Evolutionary conservation across 1,140 invertebrate genomes (phyloP), one percentile per base, ranked within the genome.

Genomic region (Drosophila albomicans): DNA sequence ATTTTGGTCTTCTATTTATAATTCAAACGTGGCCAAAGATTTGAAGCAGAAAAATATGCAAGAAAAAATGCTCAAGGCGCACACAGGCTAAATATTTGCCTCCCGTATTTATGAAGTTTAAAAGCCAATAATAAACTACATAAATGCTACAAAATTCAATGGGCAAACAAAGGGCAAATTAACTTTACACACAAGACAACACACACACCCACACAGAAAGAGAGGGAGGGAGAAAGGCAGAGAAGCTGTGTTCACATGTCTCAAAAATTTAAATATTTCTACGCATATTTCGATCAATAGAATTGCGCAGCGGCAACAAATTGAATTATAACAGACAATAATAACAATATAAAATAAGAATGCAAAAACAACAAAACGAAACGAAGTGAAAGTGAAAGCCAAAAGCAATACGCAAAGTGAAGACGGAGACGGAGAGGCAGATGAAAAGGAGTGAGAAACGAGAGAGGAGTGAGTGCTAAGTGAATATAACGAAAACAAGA

Each of bases 281-380:
- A 61, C 48, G 35, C 66, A 71, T 66, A 64, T 73, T 35, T 70
- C 30, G 56, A 35, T 35, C 52, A 67, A 88, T 68, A 72, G 64
- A 70, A 75, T 62, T 68, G 62, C 25, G 49, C 51, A 58, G 4
- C 43, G 46, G 45, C 35, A 65, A 48, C 51, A 77, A 82, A 74
- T 81, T 75, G 59, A 81, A 79, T 84, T 81, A 72, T 70, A 68
- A 58, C 52, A 81, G 43, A 78, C 61, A 85, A 85, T 78, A 81
- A 86, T 72, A 78, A 45, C 51, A 79, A 70, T 70, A 72, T 30
- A 49, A 56, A 71, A 56, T 10, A 43, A 64, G n/a, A 61, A 52
- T 45, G 69, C 28, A 70, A 28, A 5, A 43, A 43, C 11, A 13
- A 28, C 20, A 32, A 4, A 48, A 52, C 16, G 67, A 61, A 51